phyloP scores from a whole-genome alignment of 2,797 vertebrate genomes.

The Hypotaenidia philippensis region DNA sequence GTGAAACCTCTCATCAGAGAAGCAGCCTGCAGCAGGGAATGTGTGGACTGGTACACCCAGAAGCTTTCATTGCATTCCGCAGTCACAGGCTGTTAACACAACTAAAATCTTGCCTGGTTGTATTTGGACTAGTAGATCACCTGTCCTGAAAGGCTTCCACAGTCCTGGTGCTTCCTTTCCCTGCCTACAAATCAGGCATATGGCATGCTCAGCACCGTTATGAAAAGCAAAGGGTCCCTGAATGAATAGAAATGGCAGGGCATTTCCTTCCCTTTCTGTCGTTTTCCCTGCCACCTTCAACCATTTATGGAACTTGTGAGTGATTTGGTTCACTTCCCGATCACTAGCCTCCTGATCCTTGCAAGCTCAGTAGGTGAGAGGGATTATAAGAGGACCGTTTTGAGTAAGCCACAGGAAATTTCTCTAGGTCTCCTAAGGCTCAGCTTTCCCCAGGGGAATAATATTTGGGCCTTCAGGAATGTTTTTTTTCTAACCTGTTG shows the following conservation, averaged over 20 bases:
- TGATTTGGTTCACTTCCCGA: not conserved
- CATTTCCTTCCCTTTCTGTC: not conserved
- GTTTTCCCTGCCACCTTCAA: not conserved
- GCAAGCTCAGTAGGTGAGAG: not conserved
- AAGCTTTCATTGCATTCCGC: not conserved
- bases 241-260: not conserved
- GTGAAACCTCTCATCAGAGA: slow-evolving; percentile 43
- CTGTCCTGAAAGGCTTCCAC: not conserved
- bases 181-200: not conserved
- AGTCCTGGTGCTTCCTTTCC: not conserved
- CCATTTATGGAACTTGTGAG: not conserved
- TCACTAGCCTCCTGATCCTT: not conserved
- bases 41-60: slow-evolving; percentile 13
- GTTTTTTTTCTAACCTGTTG: rapidly evolving
- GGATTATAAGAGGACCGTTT: not conserved
- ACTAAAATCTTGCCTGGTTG: not conserved
- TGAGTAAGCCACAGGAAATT: not conserved
- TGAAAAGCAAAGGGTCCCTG: not conserved
- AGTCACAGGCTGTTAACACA: not conserved
- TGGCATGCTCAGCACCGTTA: not conserved
- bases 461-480: not conserved
- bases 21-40: not conserved
- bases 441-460: not conserved
- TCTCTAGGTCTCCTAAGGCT: not conserved
- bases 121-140: not conserved